Percentiles rank a stretch among this genome's conserved stretches.
Evolutionary conservation across 2,888 invertebrate genomes (phyloP).

Genomic region (Actias luna): DNA sequence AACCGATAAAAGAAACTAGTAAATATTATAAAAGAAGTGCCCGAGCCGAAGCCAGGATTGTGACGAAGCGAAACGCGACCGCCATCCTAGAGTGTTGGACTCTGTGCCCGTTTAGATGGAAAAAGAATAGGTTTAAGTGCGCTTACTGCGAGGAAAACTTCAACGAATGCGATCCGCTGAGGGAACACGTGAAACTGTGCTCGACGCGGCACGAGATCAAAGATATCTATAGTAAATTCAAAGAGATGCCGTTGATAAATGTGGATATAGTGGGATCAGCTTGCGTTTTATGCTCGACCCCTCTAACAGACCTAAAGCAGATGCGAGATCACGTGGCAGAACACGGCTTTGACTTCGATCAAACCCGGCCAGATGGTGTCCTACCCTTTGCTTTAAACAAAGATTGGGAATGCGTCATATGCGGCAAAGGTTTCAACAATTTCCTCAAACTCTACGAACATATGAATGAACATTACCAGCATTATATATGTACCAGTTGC

Average conservation of each 20-base stretch:
- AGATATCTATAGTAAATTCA: slow-evolving; percentile 71
- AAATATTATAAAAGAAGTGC: slow-evolving; percentile 59
- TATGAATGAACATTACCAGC: slow-evolving; percentile 72
- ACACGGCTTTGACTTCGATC: slow-evolving; percentile 58
- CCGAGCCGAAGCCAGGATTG: slow-evolving; percentile 59
- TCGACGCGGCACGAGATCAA: slow-evolving; percentile 49
- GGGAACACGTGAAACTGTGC: slow-evolving; percentile 59
- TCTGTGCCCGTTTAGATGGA: slow-evolving; percentile 68
- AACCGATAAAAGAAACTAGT: slow-evolving; percentile 14
- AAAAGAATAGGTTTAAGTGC: slow-evolving; percentile 67
- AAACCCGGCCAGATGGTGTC: slow-evolving; percentile 63
- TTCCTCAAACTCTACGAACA: slow-evolving; percentile 72
- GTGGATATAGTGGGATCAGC: slow-evolving; percentile 59
- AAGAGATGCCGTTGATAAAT: slow-evolving; percentile 71
- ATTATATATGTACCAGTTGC: slow-evolving; percentile 70
- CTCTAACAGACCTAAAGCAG: slow-evolving; percentile 44
- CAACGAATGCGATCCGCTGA: slow-evolving; percentile 54
- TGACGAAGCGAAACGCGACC: slow-evolving; percentile 68
- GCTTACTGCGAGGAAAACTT: slow-evolving; percentile 69
- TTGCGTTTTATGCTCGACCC: slow-evolving; percentile 54
- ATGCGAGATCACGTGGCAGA: slow-evolving; percentile 59
- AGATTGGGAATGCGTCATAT: slow-evolving; percentile 66
- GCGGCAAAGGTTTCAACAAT: slow-evolving; percentile 62
- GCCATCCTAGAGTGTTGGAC: slow-evolving; percentile 67
- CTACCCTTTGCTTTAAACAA: slow-evolving; percentile 65